Evolutionary conservation across 2,113 vertebrate species (phyloP).

Genomic region (Microtus ochrogaster): DNA sequence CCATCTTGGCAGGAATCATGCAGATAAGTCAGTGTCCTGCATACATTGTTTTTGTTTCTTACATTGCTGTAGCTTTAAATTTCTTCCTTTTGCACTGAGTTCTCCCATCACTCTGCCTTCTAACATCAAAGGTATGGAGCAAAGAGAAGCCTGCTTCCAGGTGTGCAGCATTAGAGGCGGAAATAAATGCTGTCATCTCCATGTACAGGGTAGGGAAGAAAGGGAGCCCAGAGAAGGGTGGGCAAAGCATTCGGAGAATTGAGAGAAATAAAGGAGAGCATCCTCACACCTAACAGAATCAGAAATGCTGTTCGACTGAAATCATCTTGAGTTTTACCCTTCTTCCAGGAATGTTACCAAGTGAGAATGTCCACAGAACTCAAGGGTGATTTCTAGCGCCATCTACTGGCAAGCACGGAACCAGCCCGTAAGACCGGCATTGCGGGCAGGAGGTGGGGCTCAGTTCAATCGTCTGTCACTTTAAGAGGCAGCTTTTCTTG

Average conservation of each 20-base stretch:
- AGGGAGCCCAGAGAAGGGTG: not conserved
- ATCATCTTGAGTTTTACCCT: not conserved
- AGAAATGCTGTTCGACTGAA: not conserved
- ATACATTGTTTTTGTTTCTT: not conserved
- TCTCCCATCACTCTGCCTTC: not conserved
- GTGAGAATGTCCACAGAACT: not conserved
- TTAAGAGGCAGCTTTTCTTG: not conserved
- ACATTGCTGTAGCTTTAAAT: not conserved
- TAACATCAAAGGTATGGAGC: not conserved
- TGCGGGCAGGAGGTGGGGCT: no score
- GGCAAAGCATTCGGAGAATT: not conserved
- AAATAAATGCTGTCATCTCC: not conserved
- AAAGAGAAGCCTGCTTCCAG: not conserved
- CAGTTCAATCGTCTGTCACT: not conserved
- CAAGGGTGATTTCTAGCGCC: conserved; percentile 50
- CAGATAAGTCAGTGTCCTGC: not conserved
- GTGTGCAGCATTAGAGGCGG: not conserved
- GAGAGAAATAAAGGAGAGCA: not conserved
- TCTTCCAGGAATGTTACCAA: not conserved
- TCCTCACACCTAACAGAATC: not conserved
- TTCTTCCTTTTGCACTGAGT: not conserved
- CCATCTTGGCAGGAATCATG: not conserved
- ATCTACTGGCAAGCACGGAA: conserved; percentile 46
- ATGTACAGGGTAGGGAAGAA: rapidly evolving
- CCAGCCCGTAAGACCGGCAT: not conserved